These are phyloP conservation scores for Rhinophrynus dorsalis DNA, from an alignment of 2,797 vertebrate genomes.

Conservation along the genomic window DNA sequence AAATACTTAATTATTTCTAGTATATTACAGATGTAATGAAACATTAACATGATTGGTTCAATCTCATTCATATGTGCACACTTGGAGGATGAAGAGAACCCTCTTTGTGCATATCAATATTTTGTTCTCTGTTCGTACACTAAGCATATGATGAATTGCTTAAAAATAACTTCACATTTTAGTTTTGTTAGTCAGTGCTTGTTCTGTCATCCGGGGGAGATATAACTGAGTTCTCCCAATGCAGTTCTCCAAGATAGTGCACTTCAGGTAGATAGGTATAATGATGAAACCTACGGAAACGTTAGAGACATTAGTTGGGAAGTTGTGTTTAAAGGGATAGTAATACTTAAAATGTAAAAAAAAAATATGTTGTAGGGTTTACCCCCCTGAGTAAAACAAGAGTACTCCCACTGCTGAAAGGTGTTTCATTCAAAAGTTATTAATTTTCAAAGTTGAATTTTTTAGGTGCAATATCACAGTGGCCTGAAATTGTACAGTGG, in stretches of 20 bases:
- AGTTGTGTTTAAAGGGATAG: too few species aligned
- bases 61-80: conserved; percentile 69
- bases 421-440: too few species aligned
- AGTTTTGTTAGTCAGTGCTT: conserved; percentile 55
- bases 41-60: conserved; percentile 68
- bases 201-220: conserved; percentile 62
- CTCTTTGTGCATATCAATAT: conserved; percentile 50
- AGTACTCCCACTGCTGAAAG: too few species aligned
- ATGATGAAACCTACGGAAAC: conserved; percentile 69
- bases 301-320: conserved; percentile 28
- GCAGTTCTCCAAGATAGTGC: conserved; percentile 65
- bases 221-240: conserved; percentile 55
- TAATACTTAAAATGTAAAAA: too few species aligned
- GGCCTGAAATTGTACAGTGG: too few species aligned
- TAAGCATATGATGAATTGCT: conserved; percentile 56
- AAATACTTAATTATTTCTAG: conserved; percentile 81
- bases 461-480: too few species aligned
- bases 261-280: conserved; percentile 76
- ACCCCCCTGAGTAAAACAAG: too few species aligned
- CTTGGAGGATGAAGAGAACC: conserved; percentile 61
- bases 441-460: too few species aligned
- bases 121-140: conserved; percentile 57
- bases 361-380: too few species aligned
- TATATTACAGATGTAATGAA: conserved; percentile 86
- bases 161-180: conserved; percentile 61